These are phyloP conservation scores for Matsumyia berberina DNA, from an alignment of 2,888 invertebrate genomes.

Conservation along the genomic window DNA sequence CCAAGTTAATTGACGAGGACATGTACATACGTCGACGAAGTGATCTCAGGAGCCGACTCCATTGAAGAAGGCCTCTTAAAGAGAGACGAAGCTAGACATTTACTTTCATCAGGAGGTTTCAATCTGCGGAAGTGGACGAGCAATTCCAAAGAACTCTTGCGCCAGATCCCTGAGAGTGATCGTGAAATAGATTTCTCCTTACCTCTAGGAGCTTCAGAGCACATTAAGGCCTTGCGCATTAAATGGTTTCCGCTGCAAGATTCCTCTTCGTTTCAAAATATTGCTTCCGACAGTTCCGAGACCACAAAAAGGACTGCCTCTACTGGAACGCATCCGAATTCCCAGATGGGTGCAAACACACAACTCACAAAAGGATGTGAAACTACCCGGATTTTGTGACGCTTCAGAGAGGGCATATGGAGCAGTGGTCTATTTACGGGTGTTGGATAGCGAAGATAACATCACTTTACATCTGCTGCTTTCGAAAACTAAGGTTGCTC, in stretches of 20 bases:
- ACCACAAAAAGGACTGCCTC: slow-evolving; percentile 11
- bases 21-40: slow-evolving; percentile 2
- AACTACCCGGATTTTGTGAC: slow-evolving; percentile 54
- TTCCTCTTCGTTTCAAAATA: slow-evolving; percentile 1
- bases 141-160: neutral
- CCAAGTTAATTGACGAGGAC: neutral
- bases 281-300: neutral
- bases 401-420: slow-evolving; percentile 44
- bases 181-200: neutral
- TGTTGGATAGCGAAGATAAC: neutral
- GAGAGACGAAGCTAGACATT: neutral
- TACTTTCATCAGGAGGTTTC: neutral
- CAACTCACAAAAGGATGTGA: neutral
- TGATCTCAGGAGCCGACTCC: neutral
- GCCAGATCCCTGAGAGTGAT: neutral
- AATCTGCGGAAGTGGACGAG: slow-evolving; percentile 21
- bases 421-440: slow-evolving; percentile 19
- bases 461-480: neutral
- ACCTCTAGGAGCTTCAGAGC: neutral
- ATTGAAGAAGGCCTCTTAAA: neutral
- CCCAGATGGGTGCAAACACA: slow-evolving; percentile 21
- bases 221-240: slow-evolving; percentile 1
- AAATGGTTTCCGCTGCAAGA: slow-evolving; percentile 15
- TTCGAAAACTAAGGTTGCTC: slow-evolving; percentile 27
- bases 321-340: neutral